Percentiles rank a stretch among this genome's conserved stretches.
These are phyloP conservation scores for Prunella fulvescens DNA, from an alignment of 2,113 vertebrate genomes.

Conservation along the genomic window DNA sequence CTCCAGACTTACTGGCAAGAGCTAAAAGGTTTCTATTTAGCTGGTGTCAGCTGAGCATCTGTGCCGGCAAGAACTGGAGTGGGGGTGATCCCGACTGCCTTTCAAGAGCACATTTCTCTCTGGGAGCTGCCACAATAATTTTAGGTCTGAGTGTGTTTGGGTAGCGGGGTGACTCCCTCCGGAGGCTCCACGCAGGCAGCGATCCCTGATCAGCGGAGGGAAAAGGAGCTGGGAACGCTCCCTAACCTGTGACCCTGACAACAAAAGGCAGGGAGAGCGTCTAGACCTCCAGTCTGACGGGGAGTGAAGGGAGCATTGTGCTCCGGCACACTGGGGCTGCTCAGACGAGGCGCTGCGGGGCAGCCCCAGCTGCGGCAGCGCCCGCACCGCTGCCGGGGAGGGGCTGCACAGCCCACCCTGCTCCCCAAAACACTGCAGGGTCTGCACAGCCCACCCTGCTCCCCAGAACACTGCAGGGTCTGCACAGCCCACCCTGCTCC, in stretches of 20 bases:
- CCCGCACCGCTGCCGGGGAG: background rate
- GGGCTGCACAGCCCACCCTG: background rate
- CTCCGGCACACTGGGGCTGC: background rate
- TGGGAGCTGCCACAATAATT: background rate
- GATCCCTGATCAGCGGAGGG: background rate
- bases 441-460: too few species aligned
- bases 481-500: too few species aligned
- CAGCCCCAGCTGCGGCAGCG: background rate
- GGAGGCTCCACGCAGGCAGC: background rate
- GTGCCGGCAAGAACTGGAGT: slow-evolving; percentile 46
- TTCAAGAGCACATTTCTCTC: slow-evolving; percentile 22
- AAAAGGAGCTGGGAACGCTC: slow-evolving; percentile 44
- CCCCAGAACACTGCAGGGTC: background rate
- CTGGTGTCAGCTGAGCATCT: slow-evolving; percentile 63
- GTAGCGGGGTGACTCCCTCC: background rate
- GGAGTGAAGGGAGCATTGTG: slow-evolving; percentile 54
- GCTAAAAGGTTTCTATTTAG: slow-evolving; percentile 66
- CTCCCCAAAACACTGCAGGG: background rate
- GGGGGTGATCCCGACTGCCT: slow-evolving; percentile 21
- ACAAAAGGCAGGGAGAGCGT: slow-evolving; percentile 57
- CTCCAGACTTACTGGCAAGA: slow-evolving; percentile 67
- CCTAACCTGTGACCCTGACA: slow-evolving; percentile 44
- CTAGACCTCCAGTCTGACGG: slow-evolving; percentile 50
- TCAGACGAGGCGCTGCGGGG: background rate
- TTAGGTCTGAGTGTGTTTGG: background rate